A percentile compares a stretch with the other conserved stretches of the same genome.
These are phyloP conservation scores for Telmatochromis sp. DNA, from an alignment of 2,113 vertebrate genomes.

Conservation along the genomic window DNA sequence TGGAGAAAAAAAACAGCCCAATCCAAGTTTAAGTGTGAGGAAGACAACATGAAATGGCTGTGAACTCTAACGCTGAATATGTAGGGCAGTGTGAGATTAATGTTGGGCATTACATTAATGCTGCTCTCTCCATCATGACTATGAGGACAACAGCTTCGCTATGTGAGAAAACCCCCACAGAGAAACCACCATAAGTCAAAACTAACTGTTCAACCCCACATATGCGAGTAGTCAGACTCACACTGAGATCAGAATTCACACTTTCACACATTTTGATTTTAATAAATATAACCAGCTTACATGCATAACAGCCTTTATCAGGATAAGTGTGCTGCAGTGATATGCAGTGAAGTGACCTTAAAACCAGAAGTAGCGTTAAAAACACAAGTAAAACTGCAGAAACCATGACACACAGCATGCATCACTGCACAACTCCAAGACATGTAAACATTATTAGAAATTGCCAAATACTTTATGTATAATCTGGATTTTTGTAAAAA, in stretches of 20 bases:
- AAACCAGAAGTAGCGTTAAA: background rate
- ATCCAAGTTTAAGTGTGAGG: constrained; percentile 14
- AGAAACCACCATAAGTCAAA: background rate
- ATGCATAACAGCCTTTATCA: background rate
- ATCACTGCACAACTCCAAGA: background rate
- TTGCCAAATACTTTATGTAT: background rate
- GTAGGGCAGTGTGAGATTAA: constrained; percentile 58
- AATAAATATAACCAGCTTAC: background rate
- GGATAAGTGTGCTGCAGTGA: background rate
- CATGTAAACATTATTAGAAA: background rate
- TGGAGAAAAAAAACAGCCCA: background rate
- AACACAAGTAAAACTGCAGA: background rate
- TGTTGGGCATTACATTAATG: constrained; percentile 33
- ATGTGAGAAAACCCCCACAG: background rate
- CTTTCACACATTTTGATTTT: background rate
- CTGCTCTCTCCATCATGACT: constrained; percentile 1
- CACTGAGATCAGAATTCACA: background rate
- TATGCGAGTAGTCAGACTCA: background rate
- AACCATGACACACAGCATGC: background rate
- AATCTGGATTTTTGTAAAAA: background rate
- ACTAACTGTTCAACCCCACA: constrained; percentile 3
- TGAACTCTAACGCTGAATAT: constrained; percentile 39
- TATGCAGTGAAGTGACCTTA: background rate
- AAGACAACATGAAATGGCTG: constrained; percentile 34
- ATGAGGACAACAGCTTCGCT: background rate